phyloP scores from a whole-genome alignment of 2,888 invertebrate species.

The Ophion slaviceki region DNA sequence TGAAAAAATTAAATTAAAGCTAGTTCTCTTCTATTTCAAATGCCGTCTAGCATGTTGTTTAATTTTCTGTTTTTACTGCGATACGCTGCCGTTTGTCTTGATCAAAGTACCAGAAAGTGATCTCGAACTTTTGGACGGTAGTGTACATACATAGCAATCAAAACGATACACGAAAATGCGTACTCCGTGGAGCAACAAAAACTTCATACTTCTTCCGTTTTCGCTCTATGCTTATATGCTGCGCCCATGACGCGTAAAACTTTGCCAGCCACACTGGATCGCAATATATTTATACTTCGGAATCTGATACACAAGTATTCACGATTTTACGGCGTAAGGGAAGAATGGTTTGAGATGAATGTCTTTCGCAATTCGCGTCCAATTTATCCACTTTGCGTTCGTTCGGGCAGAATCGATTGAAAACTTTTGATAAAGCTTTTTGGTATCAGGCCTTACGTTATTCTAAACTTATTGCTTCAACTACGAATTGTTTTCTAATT shows the following conservation, averaged over 20 bases:
- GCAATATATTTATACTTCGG: too few relatives aligned
- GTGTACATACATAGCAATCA: background rate
- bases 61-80: too few relatives aligned
- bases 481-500: too few relatives aligned
- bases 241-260: background rate
- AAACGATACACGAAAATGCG: background rate
- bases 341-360: slow-evolving; percentile 10
- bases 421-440: background rate
- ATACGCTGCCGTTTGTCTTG: too few relatives aligned
- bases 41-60: too few relatives aligned
- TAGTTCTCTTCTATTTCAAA: too few relatives aligned
- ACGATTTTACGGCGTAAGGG: background rate
- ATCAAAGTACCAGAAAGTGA: too few relatives aligned
- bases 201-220: slow-evolving; percentile 1
- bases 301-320: too few relatives aligned
- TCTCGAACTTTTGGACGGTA: too few relatives aligned
- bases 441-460: too few relatives aligned
- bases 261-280: slow-evolving; percentile 3
- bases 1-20: too few relatives aligned
- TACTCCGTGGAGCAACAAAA: slow-evolving; percentile 1
- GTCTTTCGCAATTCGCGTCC: background rate
- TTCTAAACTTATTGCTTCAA: too few relatives aligned
- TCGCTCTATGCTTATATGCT: background rate
- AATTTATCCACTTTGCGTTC: background rate
- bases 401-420: background rate